Evolutionary conservation across 2,888 invertebrate species (phyloP).

Genomic region (Doris montereyensis): DNA sequence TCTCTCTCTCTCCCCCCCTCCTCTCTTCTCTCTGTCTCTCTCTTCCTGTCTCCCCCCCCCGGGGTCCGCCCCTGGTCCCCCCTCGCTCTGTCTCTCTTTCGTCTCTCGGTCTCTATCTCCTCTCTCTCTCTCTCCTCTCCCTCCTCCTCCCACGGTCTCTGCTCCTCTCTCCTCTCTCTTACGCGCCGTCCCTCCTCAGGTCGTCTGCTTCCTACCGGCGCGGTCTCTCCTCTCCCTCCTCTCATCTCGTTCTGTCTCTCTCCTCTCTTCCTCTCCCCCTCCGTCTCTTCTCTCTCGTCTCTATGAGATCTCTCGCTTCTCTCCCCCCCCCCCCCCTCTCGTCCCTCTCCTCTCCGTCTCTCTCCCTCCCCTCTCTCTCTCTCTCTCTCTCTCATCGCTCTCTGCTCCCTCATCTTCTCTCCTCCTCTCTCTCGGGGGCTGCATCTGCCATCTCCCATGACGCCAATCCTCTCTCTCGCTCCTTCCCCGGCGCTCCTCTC

Average conservation of each 20-base stretch:
- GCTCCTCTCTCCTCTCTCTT: neutral
- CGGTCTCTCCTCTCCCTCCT: neutral
- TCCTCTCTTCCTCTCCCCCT: neutral
- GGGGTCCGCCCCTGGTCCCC: neutral
- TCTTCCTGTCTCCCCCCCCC: neutral
- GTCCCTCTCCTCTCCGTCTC: neutral
- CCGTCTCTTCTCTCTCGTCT: neutral
- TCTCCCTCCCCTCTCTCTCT: neutral
- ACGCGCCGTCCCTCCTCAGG: too few species aligned
- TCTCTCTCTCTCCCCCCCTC: conserved; percentile 14
- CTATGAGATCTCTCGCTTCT: neutral
- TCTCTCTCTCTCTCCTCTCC: neutral
- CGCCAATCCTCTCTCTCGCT: conserved; percentile 2
- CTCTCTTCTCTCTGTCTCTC: neutral
- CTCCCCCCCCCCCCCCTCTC: neutral
- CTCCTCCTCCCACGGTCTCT: neutral
- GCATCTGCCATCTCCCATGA: neutral
- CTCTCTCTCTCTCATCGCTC: neutral
- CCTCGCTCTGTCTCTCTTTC: neutral
- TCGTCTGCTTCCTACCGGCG: too few species aligned
- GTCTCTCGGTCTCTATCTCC: neutral
- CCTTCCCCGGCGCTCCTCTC: neutral
- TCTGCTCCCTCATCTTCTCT: neutral
- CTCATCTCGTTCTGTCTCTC: neutral
- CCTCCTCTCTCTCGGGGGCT: neutral